A percentile compares a stretch with the other conserved stretches of the same genome.
These are phyloP conservation scores for Falco peregrinus DNA, from an alignment of 2,797 vertebrate species.

Conservation along the genomic window DNA sequence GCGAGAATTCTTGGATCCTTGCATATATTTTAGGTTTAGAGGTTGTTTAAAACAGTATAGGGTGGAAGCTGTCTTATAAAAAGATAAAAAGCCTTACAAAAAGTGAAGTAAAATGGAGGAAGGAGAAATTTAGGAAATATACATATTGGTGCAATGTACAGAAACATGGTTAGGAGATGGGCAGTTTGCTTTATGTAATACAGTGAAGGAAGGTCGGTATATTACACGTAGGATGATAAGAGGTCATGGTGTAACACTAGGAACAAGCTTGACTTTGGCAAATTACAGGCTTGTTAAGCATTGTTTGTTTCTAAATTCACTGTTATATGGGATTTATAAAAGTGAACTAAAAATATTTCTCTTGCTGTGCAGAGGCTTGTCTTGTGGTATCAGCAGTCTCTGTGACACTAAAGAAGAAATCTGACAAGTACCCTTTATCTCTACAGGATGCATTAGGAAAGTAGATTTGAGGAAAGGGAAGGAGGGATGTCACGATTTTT, in stretches of 20 bases:
- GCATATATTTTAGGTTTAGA: neutral
- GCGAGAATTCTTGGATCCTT: neutral
- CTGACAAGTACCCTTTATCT: slow-evolving; percentile 15
- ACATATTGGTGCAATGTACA: neutral
- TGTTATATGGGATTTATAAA: neutral
- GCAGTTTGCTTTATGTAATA: neutral
- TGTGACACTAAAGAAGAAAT: neutral
- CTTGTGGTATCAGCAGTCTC: neutral
- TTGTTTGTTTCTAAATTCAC: neutral
- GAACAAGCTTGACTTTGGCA: neutral
- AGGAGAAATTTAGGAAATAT: neutral
- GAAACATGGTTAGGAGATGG: neutral
- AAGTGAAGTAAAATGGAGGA: neutral
- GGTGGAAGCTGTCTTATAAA: neutral
- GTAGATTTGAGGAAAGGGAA: neutral
- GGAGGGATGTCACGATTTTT: neutral
- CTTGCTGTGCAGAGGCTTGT: neutral
- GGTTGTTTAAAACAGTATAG: neutral
- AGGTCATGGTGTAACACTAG: neutral
- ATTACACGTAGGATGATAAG: neutral
- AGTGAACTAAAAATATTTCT: neutral
- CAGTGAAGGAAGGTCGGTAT: neutral
- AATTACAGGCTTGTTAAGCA: neutral
- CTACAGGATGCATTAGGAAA: neutral
- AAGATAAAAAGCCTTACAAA: neutral